Evolutionary conservation across 2,888 invertebrate species (phyloP), one percentile per base, ranked within the genome.

Genomic region (Latrodectus hesperus): DNA sequence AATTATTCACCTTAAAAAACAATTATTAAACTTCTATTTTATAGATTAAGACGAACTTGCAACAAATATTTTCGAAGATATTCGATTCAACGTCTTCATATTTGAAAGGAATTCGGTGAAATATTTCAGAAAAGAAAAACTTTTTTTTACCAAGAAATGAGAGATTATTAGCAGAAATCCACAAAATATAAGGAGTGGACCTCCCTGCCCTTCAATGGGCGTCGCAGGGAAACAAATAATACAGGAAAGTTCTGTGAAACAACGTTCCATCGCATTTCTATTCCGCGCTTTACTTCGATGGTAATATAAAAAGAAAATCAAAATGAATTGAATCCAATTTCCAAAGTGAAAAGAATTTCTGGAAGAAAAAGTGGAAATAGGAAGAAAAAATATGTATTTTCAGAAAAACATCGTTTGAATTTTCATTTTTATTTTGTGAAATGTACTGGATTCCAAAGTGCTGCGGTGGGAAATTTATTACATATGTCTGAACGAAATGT

Each of bases 321-420:
- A 77, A 87, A 87, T 82, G 86, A 87, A 87, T 87, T 81, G 86
- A 81, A 87, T 87, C 76, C 86, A 87, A 87, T 87, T 81, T 87
- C 67, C 72, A 53, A 60, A 65, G 68, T 55, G 81, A 81, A 82
- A 87, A 80, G 81, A 81, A 87, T 77, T 73, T 76, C 51, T 52
- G 16, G 70, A 74, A 80, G 72, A 73, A 74, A 65, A 82, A 75
- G 52, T 75, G 26, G 82, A 75, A 68, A 75, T 67, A 67, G 49
- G 74, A 81, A 81, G 67, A 81, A 81, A 81, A 60, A 81, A 80
- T 80, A 80, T 80, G 80, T 80, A 80, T 80, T 72, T 80, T 72
- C 60, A 82, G 75, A 77, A 78, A 84, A 78, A 84, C 84, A 84
- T 74, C 71, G 84, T 78, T 83, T 84, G 84, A 84, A 84, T 84